A percentile compares a stretch with the other conserved stretches of the same genome.
phyloP scores from a whole-genome alignment of 2,797 vertebrate genomes.

The Cetoscarus ocellatus region DNA sequence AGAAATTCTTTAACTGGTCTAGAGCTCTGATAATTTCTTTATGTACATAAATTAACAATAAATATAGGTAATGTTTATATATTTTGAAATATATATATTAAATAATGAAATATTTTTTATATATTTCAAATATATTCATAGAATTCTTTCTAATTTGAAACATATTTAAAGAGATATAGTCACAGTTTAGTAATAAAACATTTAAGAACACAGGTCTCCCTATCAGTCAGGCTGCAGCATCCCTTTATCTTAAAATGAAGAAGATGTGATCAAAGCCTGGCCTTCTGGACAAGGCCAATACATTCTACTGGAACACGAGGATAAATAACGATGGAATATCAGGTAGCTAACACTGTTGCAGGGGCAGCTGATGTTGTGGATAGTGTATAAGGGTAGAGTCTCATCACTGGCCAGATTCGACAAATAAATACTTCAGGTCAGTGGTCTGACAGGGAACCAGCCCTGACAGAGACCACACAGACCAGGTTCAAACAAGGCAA shows the following conservation, averaged over 20 bases:
- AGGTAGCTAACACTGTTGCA: constrained; percentile 32
- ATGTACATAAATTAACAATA: constrained; percentile 88
- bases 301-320: constrained; percentile 64
- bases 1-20: constrained; percentile 80
- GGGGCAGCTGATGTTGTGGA: constrained; percentile 29
- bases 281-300: no score
- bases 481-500: constrained; percentile 63
- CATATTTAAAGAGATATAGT: constrained; percentile 84
- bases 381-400: constrained; percentile 12
- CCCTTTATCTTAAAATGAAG: constrained; percentile 64
- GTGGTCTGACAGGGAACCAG: constrained; percentile 80
- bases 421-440: constrained; percentile 49
- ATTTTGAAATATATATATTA: constrained; percentile 83
- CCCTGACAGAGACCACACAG: constrained; percentile 68
- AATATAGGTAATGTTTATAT: constrained; percentile 85
- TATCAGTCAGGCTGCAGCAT: constrained; percentile 77
- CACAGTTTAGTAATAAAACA: constrained; percentile 88
- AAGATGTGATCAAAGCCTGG: constrained; percentile 49
- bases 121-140: constrained; percentile 87
- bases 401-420: constrained; percentile 23
- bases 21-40: constrained; percentile 83
- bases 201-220: constrained; percentile 75
- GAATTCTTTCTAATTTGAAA: constrained; percentile 83
- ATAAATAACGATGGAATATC: constrained; percentile 33
- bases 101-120: constrained; percentile 85